Evolutionary conservation across 2,888 invertebrate species (phyloP).

Genomic region (Slavum lentiscoides): DNA sequence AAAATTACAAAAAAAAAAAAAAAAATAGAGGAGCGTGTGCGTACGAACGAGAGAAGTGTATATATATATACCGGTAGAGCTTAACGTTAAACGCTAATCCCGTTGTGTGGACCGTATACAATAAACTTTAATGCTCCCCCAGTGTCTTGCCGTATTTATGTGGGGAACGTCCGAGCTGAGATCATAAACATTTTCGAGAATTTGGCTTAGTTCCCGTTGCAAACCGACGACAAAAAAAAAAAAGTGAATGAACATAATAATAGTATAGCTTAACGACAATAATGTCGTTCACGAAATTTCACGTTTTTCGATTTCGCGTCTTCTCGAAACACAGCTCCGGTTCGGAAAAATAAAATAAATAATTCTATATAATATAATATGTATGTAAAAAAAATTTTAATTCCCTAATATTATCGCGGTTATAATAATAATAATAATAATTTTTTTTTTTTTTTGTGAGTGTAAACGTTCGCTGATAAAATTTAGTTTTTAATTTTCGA

Average conservation of each 20-base stretch:
- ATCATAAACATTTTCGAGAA: slow-evolving; percentile 35
- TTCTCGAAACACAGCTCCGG: not conserved
- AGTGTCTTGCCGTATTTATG: slow-evolving; percentile 1
- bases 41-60: too few species aligned
- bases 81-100: slow-evolving; percentile 40
- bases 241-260: not conserved
- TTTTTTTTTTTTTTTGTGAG: too few species aligned
- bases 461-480: too few species aligned
- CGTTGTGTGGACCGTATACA: slow-evolving; percentile 5
- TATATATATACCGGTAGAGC: slow-evolving; percentile 1
- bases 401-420: too few species aligned
- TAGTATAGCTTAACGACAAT: slow-evolving; percentile 9
- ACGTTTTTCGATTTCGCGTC: not conserved
- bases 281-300: not conserved
- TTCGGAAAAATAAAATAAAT: not conserved
- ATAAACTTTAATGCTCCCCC: slow-evolving; percentile 30
- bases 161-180: not conserved
- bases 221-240: not conserved
- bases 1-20: not conserved
- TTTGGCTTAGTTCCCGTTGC: slow-evolving; percentile 16
- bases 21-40: not conserved
- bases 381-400: too few species aligned
- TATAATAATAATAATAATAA: too few species aligned
- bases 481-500: too few species aligned
- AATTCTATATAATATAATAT: too few species aligned